phyloP scores from a whole-genome alignment of 2,797 vertebrate genomes.

The Sebastes trivittatus region DNA sequence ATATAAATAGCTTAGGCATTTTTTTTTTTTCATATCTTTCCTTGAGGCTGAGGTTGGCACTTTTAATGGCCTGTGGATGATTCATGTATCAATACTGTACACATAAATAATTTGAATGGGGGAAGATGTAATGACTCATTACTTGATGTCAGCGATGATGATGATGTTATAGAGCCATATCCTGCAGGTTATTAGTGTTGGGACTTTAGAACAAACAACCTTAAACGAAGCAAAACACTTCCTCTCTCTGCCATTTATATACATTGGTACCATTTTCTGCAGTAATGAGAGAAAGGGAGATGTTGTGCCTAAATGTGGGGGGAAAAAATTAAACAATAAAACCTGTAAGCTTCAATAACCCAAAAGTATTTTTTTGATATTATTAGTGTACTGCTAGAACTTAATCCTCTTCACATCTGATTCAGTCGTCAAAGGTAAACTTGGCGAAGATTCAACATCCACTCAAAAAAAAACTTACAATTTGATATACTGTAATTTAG shows the following conservation, averaged over 20 bases:
- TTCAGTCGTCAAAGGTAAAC: neutral
- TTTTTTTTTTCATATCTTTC: constrained; percentile 1
- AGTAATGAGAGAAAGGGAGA: neutral
- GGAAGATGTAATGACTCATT: constrained; percentile 46
- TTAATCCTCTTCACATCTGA: neutral
- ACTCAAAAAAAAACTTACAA: neutral
- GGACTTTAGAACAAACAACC: constrained; percentile 20
- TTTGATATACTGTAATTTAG: neutral
- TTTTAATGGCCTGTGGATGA: constrained; percentile 45
- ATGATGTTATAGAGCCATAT: constrained; percentile 45
- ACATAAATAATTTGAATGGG: constrained; percentile 51
- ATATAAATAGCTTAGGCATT: neutral
- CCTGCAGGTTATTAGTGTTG: constrained; percentile 26
- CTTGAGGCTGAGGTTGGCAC: neutral
- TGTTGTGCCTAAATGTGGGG: constrained; percentile 32
- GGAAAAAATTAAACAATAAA: constrained; percentile 48
- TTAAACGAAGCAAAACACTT: constrained; percentile 33
- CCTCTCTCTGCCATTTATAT: neutral
- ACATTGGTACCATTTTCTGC: neutral
- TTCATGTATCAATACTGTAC: constrained; percentile 30
- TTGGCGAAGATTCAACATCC: neutral
- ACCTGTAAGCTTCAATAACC: constrained; percentile 10
- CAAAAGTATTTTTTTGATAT: neutral
- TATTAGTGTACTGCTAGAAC: neutral
- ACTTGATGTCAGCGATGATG: constrained; percentile 10